These are phyloP conservation scores for Crematogaster levior DNA, from an alignment of 2,888 invertebrate species.

Conservation along the genomic window DNA sequence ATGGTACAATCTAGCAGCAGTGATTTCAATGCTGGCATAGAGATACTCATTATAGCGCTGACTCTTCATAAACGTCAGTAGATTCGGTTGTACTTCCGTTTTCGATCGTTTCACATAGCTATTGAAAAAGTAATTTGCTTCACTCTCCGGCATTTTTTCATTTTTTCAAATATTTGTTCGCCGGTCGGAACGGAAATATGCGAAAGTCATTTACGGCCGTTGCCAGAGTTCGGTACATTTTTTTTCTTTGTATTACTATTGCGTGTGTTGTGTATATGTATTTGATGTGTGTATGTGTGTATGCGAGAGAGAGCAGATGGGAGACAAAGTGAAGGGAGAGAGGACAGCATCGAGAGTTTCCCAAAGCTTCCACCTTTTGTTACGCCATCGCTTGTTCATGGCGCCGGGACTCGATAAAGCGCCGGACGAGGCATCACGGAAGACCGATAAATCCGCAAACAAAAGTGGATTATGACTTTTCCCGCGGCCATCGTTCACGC, in stretches of 20 bases:
- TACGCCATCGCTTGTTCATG: conserved; percentile 48
- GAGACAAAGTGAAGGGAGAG: conserved; percentile 1
- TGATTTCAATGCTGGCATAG: conserved; percentile 26
- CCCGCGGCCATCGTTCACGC: conserved; percentile 62
- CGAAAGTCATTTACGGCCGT: conserved; percentile 52
- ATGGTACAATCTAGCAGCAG: background rate
- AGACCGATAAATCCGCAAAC: conserved; percentile 69
- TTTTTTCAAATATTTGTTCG: conserved; percentile 45
- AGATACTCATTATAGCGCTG: conserved; percentile 13
- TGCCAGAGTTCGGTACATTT: conserved; percentile 35
- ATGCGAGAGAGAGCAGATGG: conserved; percentile 1
- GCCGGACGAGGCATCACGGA: conserved; percentile 55
- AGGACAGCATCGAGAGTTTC: conserved; percentile 31
- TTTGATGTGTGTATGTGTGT: background rate
- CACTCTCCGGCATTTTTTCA: conserved; percentile 21
- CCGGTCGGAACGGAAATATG: conserved; percentile 46
- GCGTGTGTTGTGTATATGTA: background rate
- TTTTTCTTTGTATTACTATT: conserved; percentile 17
- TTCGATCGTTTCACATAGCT: conserved; percentile 10
- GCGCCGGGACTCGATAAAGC: conserved; percentile 53
- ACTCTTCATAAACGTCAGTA: conserved; percentile 12
- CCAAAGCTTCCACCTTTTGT: conserved; percentile 51
- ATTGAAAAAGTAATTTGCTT: conserved; percentile 54
- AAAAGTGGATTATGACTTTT: conserved; percentile 72
- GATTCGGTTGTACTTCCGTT: conserved; percentile 8